Evolutionary conservation across 2,797 vertebrate species (phyloP), one percentile per base, ranked within the genome.

Genomic region (Siniperca scherzeri): DNA sequence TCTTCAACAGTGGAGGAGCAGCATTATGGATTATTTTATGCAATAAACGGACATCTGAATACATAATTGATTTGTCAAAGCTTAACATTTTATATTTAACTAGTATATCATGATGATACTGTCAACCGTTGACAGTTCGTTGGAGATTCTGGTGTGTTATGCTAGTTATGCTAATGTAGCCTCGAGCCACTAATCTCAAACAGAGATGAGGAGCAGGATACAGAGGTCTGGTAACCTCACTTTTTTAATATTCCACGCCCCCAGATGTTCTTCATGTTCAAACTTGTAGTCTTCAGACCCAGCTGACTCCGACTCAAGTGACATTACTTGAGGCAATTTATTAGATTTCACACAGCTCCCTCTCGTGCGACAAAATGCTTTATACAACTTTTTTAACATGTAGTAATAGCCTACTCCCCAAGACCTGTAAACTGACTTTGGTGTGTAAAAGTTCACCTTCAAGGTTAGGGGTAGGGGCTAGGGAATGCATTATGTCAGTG

Each of bases 391-490:
- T 56, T 74, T 55, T 52, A 22, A 67, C 36, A 48, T 36, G 21
- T 12, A 73, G 55, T 21, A 57, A 13, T 14, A 57, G 13, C 44
- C 13, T 1, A 30, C 40, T 27, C 27, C 27, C 27, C 27, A 59
- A 59, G 11, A 70, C 59, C 14, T 78, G n/a, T 14, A 65, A 85
- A 71, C 21, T 25, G 13, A 70, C 53, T 61, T 59, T 38, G 38
- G 11, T 56, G 27, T 78, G 65, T 48, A 61, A 81, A 85, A 44
- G 36, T 46, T 64, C 27, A 3, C 3, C 8, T 70, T 82, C 60
- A 62, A 78, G 13, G 48, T 68, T 56, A 7, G 33, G 60, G 61
- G 46, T 74, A 71, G 44, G 2, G 17, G 25, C 59, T 27, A 14
- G 22, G 57, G 19, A 76, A 59, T 61, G 14, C 36, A 30, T 64